A percentile compares a stretch with the other conserved stretches of the same genome.
Evolutionary conservation across 2,113 vertebrate genomes (phyloP).

Genomic region (Leptocoma aspasia): DNA sequence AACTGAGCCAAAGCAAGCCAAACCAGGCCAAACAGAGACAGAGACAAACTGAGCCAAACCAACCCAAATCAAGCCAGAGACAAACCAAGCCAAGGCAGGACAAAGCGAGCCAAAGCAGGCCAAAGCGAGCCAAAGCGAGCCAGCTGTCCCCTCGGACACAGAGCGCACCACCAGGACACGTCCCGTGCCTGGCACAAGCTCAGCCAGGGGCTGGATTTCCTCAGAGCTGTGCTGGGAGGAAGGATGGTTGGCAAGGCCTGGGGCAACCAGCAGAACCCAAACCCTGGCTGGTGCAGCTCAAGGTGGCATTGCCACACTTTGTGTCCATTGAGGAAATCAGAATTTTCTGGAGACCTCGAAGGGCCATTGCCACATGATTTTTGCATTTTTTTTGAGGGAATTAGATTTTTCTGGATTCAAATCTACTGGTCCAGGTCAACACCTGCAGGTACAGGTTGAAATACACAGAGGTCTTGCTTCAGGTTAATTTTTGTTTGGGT

Average conservation of each 20-base stretch:
- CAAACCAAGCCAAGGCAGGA: no score
- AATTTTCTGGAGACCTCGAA: neutral
- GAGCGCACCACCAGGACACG: neutral
- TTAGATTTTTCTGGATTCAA: neutral
- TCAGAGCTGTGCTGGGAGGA: neutral
- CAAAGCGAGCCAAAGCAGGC: neutral
- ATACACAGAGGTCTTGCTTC: neutral
- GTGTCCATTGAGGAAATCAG: neutral
- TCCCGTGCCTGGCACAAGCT: no score
- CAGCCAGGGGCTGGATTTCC: neutral
- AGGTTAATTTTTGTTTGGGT: neutral
- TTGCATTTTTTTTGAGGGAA: neutral
- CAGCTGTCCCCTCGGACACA: neutral
- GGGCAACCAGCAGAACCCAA: rapidly evolving
- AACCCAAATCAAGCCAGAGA: rapidly evolving
- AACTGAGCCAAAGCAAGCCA: no score
- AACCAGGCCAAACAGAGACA: neutral
- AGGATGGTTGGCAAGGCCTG: rapidly evolving
- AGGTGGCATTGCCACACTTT: neutral
- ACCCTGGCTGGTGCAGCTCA: neutral
- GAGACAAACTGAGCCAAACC: rapidly evolving
- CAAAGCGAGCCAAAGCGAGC: no score
- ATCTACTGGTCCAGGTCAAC: neutral
- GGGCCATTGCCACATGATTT: neutral
- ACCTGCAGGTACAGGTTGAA: neutral